Percentiles rank a stretch among this genome's conserved stretches.
These are phyloP conservation scores for Astreopora myriophthalma DNA, from an alignment of 64 coral and sea anemone species.

Conservation along the genomic window DNA sequence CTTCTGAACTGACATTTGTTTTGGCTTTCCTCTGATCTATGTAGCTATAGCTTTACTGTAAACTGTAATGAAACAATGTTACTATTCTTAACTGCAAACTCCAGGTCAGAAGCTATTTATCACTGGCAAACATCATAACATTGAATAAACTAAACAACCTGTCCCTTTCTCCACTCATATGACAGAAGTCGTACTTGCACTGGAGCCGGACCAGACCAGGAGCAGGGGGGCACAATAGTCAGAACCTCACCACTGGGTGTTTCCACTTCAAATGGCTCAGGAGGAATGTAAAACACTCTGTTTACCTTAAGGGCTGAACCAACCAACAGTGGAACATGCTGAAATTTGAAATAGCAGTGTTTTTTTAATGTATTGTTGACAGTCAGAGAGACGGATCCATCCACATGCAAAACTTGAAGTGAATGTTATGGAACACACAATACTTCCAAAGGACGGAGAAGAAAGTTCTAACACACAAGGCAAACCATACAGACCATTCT, in stretches of 20 bases:
- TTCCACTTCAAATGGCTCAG: conserved; percentile 77
- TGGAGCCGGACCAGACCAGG: conserved; percentile 92
- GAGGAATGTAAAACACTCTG: conserved; percentile 83
- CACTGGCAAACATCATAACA: not conserved
- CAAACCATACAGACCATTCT: too few relatives aligned
- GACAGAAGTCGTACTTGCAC: conserved; percentile 85
- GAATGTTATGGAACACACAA: too few relatives aligned
- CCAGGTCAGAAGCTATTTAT: not conserved
- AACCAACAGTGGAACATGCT: conserved; percentile 94
- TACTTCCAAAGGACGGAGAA: too few relatives aligned
- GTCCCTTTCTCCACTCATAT: conserved; percentile 87
- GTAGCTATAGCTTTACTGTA: too few relatives aligned
- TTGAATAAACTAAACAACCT: conserved; percentile 35
- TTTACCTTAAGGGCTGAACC: conserved; percentile 90
- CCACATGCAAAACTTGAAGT: too few relatives aligned
- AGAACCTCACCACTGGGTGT: conserved; percentile 65
- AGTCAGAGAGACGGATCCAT: too few relatives aligned
- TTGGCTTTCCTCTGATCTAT: too few relatives aligned
- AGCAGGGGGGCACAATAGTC: conserved; percentile 83
- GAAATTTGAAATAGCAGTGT: too few relatives aligned
- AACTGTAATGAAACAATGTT: too few relatives aligned
- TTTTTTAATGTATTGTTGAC: too few relatives aligned
- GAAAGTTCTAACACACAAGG: too few relatives aligned
- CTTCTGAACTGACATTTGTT: too few relatives aligned
- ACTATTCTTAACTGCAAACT: not conserved